Evolutionary conservation across 2,113 vertebrate genomes (phyloP).

Genomic region (Chaetodon trifascialis): DNA sequence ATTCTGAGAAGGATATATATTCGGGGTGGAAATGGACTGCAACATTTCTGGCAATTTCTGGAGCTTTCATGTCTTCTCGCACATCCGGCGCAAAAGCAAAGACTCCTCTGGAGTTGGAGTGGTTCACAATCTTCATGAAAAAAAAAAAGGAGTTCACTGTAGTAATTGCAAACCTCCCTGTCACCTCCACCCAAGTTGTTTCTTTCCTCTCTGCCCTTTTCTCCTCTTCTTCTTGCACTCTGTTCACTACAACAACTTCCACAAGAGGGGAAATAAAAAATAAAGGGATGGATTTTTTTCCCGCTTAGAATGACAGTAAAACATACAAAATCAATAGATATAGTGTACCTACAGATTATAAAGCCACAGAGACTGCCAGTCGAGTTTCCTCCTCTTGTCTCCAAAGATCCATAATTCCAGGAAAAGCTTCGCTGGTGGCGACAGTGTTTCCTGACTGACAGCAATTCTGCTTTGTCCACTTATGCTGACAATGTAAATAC

Average conservation of each 20-base stretch:
- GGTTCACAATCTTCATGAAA: slow-evolving; percentile 45
- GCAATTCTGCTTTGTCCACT: not conserved
- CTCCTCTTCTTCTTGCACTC: not conserved
- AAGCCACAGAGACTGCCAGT: not conserved
- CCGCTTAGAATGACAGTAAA: not conserved
- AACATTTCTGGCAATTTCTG: slow-evolving; percentile 31
- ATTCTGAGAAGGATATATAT: slow-evolving; percentile 29
- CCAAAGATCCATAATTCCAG: not conserved
- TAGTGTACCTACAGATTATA: slow-evolving; percentile 7
- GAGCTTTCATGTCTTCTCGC: slow-evolving; percentile 54
- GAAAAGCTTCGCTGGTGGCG: not conserved
- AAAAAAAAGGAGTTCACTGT: slow-evolving; percentile 45
- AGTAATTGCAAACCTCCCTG: slow-evolving; percentile 48
- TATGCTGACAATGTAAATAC: not conserved
- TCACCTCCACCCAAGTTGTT: slow-evolving; percentile 3
- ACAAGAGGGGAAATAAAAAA: slow-evolving; percentile 15
- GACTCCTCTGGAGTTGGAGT: slow-evolving; percentile 36
- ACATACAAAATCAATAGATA: slow-evolving; percentile 43
- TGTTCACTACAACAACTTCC: slow-evolving; percentile 4
- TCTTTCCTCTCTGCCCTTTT: slow-evolving; percentile 16
- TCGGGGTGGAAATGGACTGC: slow-evolving; percentile 37
- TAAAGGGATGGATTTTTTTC: slow-evolving; percentile 25
- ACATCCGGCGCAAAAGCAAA: slow-evolving; percentile 41
- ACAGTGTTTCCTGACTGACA: not conserved
- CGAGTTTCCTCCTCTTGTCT: not conserved